Conservation (phyloP, 2,888 invertebrate genomes). For the Drosophila barbarae region DNA sequence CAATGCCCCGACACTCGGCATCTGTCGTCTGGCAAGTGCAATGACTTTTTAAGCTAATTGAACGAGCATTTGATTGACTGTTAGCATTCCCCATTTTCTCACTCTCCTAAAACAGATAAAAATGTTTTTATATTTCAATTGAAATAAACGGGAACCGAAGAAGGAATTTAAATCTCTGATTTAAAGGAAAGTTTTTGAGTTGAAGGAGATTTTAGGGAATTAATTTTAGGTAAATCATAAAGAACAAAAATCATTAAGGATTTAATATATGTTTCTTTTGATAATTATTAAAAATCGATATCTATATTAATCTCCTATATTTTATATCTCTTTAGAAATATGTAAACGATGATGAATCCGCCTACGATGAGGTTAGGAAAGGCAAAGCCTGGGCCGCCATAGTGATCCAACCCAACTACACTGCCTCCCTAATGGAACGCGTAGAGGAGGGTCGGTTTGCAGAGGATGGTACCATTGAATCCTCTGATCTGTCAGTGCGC, state of each 20-base stretch:
- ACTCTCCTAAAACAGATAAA: not conserved
- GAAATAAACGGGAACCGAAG: not conserved
- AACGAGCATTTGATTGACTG: constrained; percentile 55
- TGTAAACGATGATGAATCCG: constrained; percentile 83
- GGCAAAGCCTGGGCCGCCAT: constrained; percentile 90
- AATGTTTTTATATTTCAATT: not conserved
- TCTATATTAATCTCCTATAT: not conserved
- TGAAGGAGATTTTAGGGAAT: not conserved
- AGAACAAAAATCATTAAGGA: not conserved
- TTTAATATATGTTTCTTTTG: not conserved
- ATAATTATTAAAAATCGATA: not conserved
- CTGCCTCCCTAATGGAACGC: constrained; percentile 83
- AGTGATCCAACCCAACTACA: constrained; percentile 88
- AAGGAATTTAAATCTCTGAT: not conserved
- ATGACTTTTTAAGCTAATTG: constrained; percentile 57
- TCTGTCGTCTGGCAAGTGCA: constrained; percentile 42
- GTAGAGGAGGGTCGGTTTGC: constrained; percentile 83
- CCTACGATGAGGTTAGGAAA: constrained; percentile 83
- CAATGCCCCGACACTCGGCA: constrained; percentile 16
- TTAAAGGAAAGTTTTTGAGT: not conserved
- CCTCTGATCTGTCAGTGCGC: constrained; percentile 85
- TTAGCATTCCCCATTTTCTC: constrained; percentile 18
- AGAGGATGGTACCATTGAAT: constrained; percentile 82
- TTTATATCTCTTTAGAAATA: constrained; percentile 79
- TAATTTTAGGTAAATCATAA: not conserved